A percentile compares a stretch with the other conserved stretches of the same genome.
Evolutionary conservation across 2,888 invertebrate genomes (phyloP).

Genomic region (Corythucha ciliata): DNA sequence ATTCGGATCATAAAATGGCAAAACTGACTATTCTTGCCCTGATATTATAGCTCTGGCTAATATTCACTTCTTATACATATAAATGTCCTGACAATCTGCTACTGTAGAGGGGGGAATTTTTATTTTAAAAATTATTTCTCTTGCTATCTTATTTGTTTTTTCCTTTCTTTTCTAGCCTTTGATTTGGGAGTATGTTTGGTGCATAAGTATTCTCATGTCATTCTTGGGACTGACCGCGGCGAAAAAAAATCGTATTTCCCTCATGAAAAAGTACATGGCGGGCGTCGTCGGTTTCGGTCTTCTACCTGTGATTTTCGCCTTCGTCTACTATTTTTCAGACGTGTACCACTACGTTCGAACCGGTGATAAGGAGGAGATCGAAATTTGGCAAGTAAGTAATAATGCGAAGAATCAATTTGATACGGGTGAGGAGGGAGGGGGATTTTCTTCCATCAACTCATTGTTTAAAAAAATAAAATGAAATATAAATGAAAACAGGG

Average conservation of each 20-base stretch:
- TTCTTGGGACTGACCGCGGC: slow-evolving; percentile 79
- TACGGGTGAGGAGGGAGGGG: no score
- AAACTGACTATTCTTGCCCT: no score
- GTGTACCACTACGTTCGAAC: slow-evolving; percentile 70
- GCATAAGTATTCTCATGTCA: slow-evolving; percentile 69
- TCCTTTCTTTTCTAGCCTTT: slow-evolving; percentile 53
- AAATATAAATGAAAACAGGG: no score
- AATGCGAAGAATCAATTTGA: slow-evolving; percentile 13
- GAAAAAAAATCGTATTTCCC: slow-evolving; percentile 68
- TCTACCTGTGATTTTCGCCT: slow-evolving; percentile 70
- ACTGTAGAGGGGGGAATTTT: no score
- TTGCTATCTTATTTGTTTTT: slow-evolving; percentile 4
- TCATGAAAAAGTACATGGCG: slow-evolving; percentile 69
- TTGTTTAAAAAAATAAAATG: no score
- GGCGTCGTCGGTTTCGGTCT: slow-evolving; percentile 71
- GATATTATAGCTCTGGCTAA: no score
- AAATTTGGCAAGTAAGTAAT: slow-evolving; percentile 67
- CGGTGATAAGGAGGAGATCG: slow-evolving; percentile 56
- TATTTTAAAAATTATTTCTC: no score
- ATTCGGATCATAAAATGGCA: no score
- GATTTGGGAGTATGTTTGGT: slow-evolving; percentile 93
- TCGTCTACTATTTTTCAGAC: slow-evolving; percentile 73
- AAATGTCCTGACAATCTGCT: no score
- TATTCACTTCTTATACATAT: no score
- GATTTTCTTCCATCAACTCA: no score